Evolutionary conservation across 2,113 vertebrate genomes (phyloP).

Genomic region (Pelvicachromis taeniatus): DNA sequence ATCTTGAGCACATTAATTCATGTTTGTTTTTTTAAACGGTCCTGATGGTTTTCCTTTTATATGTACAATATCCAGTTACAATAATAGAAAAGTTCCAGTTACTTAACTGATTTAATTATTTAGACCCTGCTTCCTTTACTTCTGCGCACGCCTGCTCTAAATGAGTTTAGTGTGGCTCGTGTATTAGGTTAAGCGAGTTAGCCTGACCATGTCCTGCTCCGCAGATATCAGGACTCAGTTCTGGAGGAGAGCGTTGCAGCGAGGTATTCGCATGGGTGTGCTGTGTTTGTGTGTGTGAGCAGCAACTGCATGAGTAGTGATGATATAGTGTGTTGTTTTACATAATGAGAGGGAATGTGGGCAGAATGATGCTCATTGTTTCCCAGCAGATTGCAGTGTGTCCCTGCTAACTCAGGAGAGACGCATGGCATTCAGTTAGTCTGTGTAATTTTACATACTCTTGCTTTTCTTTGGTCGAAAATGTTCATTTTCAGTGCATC

Average conservation of each 20-base stretch:
- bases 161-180: neutral
- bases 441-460: neutral
- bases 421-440: constrained; percentile 28
- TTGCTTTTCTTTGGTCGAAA: neutral
- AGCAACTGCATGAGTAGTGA: constrained; percentile 47
- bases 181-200: neutral
- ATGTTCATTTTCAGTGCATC: neutral
- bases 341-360: constrained; percentile 45
- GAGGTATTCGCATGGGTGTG: constrained; percentile 76
- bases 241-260: constrained; percentile 72
- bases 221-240: constrained; percentile 78
- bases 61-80: no score
- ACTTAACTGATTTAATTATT: neutral
- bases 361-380: constrained; percentile 39
- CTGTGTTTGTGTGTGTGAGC: constrained; percentile 35
- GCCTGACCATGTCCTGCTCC: constrained; percentile 50
- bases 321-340: constrained; percentile 43
- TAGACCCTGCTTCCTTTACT: neutral
- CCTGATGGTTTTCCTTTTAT: neutral
- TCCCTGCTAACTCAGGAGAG: constrained; percentile 24
- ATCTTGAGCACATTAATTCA: neutral
- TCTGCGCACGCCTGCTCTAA: neutral
- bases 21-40: neutral
- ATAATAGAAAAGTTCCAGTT: neutral
- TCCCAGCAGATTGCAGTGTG: constrained; percentile 32